phyloP scores from a whole-genome alignment of 1,140 invertebrate species.

The Agrypnia vestita region DNA sequence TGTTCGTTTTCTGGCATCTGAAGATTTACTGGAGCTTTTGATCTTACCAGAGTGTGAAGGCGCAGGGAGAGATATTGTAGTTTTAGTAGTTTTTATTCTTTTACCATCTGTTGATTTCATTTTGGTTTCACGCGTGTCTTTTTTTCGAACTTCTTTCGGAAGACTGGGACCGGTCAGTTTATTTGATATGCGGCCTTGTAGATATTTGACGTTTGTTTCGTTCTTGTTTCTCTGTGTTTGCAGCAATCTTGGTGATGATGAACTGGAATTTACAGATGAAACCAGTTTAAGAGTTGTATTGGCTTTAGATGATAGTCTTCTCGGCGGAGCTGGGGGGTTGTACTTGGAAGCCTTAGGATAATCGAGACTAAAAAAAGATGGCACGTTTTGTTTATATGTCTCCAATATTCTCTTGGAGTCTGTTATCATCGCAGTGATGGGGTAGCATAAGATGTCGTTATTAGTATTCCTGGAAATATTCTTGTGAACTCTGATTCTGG shows the following conservation, averaged over 20 bases:
- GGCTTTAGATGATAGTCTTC: constrained; percentile 81
- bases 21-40: constrained; percentile 53
- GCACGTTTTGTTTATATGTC: constrained; percentile 71
- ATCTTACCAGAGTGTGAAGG: constrained; percentile 65
- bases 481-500: constrained; percentile 84
- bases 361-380: constrained; percentile 68
- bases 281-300: constrained; percentile 80
- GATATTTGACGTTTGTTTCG: constrained; percentile 73
- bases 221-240: constrained; percentile 61
- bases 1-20: constrained; percentile 59
- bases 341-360: constrained; percentile 58
- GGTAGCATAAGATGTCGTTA: constrained; percentile 74
- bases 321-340: constrained; percentile 79
- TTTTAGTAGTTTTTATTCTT: constrained; percentile 65
- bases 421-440: constrained; percentile 69
- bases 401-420: constrained; percentile 59
- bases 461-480: constrained; percentile 68
- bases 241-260: constrained; percentile 58
- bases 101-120: constrained; percentile 58
- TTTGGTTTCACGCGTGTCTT: constrained; percentile 62
- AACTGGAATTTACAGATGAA: constrained; percentile 70
- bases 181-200: constrained; percentile 75
- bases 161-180: constrained; percentile 72
- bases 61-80: constrained; percentile 65
- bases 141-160: constrained; percentile 67